phyloP scores from a whole-genome alignment of 2,113 vertebrate species.

The Thalassarche chlororhynchos region DNA sequence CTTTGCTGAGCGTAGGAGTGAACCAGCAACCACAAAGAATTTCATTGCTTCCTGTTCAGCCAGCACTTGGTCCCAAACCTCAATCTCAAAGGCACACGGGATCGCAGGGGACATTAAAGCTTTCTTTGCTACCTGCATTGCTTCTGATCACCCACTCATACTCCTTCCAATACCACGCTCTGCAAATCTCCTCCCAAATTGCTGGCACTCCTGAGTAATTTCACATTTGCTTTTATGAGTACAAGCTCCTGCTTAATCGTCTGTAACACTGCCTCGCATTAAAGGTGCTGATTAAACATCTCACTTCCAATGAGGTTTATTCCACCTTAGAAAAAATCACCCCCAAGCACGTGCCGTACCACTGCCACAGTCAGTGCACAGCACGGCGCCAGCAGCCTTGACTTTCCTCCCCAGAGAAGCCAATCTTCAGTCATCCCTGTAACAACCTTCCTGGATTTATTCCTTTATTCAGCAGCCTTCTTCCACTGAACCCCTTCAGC shows the following conservation, averaged over 20 bases:
- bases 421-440: not conserved
- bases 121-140: not conserved
- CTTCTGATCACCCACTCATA: not conserved
- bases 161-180: not conserved
- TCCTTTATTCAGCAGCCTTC: not conserved
- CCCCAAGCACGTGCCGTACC: not conserved
- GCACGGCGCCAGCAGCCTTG: rapidly evolving
- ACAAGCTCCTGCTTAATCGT: not conserved
- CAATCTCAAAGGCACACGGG: not conserved
- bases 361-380: not conserved
- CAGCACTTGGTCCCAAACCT: not conserved
- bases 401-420: not conserved
- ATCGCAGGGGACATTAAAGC: not conserved
- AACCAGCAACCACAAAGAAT: not conserved
- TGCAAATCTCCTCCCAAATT: not conserved
- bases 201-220: not conserved
- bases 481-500: not conserved
- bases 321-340: not conserved
- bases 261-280: not conserved
- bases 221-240: not conserved
- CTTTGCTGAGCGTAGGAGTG: not conserved
- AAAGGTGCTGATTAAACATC: conserved; percentile 24
- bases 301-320: not conserved
- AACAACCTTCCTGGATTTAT: not conserved
- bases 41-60: not conserved